Evolutionary conservation across 2,797 vertebrate species (phyloP).

Genomic region (Adelosebastes latens): DNA sequence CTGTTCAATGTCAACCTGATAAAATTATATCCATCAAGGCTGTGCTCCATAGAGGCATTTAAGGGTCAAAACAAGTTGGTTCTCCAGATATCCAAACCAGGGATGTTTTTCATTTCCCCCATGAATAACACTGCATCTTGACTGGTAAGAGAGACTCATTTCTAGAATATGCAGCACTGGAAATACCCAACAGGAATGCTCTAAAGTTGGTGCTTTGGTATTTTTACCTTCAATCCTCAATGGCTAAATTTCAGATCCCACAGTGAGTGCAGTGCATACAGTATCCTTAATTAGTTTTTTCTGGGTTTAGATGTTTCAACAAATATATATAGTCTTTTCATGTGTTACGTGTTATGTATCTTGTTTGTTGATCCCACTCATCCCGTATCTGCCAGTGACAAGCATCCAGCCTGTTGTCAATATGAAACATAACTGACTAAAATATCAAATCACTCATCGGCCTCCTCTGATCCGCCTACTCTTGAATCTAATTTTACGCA

Average conservation of each 20-base stretch:
- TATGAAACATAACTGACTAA: neutral
- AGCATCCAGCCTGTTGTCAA: neutral
- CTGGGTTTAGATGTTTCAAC: neutral
- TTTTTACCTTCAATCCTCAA: neutral
- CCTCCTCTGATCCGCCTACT: neutral
- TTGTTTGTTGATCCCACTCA: neutral
- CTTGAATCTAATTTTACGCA: neutral
- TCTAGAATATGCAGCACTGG: neutral
- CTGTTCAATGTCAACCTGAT: slow-evolving; percentile 19
- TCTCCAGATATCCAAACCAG: neutral
- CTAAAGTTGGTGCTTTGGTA: neutral
- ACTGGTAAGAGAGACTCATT: neutral
- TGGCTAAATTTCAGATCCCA: neutral
- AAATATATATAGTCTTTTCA: neutral
- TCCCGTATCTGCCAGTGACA: neutral
- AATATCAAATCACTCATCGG: neutral
- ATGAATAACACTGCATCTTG: neutral
- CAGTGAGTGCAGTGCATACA: neutral
- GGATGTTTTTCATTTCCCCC: slow-evolving; percentile 11
- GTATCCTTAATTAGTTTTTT: neutral
- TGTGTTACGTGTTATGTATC: neutral
- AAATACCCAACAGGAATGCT: neutral
- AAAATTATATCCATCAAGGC: slow-evolving; percentile 13
- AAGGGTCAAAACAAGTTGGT: slow-evolving; percentile 2
- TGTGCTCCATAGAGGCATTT: neutral